A percentile compares a stretch with the other conserved stretches of the same genome.
Evolutionary conservation across 2,797 vertebrate genomes (phyloP).

Genomic region (Bovichtus variegatus): DNA sequence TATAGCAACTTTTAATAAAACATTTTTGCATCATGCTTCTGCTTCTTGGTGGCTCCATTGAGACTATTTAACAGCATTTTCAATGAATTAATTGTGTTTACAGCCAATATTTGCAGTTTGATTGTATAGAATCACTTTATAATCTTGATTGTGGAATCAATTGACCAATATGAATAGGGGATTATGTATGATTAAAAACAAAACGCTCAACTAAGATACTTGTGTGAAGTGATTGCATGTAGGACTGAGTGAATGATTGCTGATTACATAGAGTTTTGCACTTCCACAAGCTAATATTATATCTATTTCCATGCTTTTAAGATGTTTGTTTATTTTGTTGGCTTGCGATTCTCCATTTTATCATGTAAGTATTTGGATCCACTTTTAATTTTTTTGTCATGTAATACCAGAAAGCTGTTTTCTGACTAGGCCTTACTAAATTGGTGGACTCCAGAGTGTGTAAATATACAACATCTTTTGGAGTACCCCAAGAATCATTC

Average conservation of each 20-base stretch:
- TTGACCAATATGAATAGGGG: neutral
- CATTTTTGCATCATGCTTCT: neutral
- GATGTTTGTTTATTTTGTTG: neutral
- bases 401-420: neutral
- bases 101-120: neutral
- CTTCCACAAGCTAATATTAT: neutral
- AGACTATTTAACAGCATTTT: neutral
- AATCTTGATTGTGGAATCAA: neutral
- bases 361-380: neutral
- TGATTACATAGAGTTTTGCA: slow-evolving; percentile 8
- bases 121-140: slow-evolving; percentile 7
- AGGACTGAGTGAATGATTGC: neutral
- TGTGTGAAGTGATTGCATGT: slow-evolving; percentile 11
- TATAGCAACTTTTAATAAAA: slow-evolving; percentile 53
- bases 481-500: neutral
- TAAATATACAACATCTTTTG: neutral
- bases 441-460: neutral
- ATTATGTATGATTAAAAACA: slow-evolving; percentile 18
- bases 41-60: neutral
- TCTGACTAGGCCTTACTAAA: too few species aligned
- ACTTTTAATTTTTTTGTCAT: neutral
- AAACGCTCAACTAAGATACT: neutral
- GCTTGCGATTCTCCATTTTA: neutral
- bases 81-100: neutral
- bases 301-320: neutral